Base-by-base conservation (phyloP, 64 coral and sea anemone species). In the Montipora cactus region DNA sequence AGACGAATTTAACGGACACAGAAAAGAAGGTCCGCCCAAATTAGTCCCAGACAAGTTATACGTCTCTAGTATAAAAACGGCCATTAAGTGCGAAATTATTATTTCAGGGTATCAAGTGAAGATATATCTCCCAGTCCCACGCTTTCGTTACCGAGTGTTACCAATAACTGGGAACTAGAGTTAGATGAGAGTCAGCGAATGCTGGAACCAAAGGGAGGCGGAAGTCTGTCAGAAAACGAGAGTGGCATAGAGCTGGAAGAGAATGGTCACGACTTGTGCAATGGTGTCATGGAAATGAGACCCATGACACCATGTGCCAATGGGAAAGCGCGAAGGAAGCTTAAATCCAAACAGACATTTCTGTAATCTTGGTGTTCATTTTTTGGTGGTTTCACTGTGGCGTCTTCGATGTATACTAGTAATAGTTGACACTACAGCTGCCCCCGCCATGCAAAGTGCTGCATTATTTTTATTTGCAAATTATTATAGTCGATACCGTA, bases 231-330 rank as follows among this genome's bases (percentile, higher is more conserved):
- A 2, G 80, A 15, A 5, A 83, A 83, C 13, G 80, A 83, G 59
- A 83, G 80, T 19, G 80, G 80, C 28, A 83, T 83, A 66, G 59
- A 61, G 8, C 14, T 83, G 58, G 80, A 64, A 14, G 80, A 83
- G 13, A 22, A 4, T 67, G 13, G 12, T 8, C n/a, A 66, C 11
- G 80, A 83, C 4, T 4, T 14, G 37, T 7, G 21, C 21, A 37
- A 37, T 61, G 79, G 2, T 5, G 79, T 5, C 52, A 15, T 20
- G 25, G 55, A 81, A 4, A 18, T 81, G 4, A 79, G 14, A 53
- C 15, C 4, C 19, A 8, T 49, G 18, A 2, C 49, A 52, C 15
- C 7, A 37, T 37, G 37, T 16, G 0, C 49, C 7, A 79, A 13
- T 19, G 77, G 47, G 15, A 79, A 79, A 79, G 77, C 16, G 49